Evolutionary conservation across 2,888 invertebrate species (phyloP).

Genomic region (Drosophila limbata): DNA sequence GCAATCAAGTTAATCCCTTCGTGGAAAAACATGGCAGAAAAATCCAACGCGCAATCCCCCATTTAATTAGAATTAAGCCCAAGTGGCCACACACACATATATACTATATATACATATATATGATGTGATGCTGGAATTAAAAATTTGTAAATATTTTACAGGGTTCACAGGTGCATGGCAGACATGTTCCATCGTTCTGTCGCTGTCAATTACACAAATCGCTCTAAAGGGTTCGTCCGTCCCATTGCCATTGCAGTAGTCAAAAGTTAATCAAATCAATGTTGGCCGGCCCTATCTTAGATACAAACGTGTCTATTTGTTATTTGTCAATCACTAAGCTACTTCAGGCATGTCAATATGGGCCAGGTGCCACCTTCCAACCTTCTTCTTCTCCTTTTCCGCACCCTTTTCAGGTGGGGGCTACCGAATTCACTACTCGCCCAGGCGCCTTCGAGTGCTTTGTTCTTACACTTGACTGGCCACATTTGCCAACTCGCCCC

Average conservation of each 20-base stretch:
- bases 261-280: conserved; percentile 77
- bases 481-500: conserved; percentile 43
- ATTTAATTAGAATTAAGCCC: conserved; percentile 76
- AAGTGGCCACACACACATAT: conserved; percentile 53
- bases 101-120: neutral
- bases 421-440: conserved; percentile 3
- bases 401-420: neutral
- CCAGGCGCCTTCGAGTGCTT: conserved; percentile 40
- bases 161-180: neutral
- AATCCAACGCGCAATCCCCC: conserved; percentile 63
- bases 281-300: conserved; percentile 66
- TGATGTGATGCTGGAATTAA: neutral
- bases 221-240: conserved; percentile 24
- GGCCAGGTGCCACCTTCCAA: conserved; percentile 26
- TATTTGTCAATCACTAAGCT: conserved; percentile 77
- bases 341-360: conserved; percentile 60
- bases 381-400: neutral
- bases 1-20: conserved; percentile 65
- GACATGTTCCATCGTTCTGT: neutral
- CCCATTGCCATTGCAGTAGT: conserved; percentile 51
- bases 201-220: conserved; percentile 52
- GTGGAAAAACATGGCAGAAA: conserved; percentile 34
- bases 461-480: conserved; percentile 73
- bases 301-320: conserved; percentile 74
- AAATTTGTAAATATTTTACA: conserved; percentile 37